Percentiles rank a stretch among this genome's conserved stretches.
Evolutionary conservation across 2,113 vertebrate genomes (phyloP).

Genomic region (Litocranius walleri): DNA sequence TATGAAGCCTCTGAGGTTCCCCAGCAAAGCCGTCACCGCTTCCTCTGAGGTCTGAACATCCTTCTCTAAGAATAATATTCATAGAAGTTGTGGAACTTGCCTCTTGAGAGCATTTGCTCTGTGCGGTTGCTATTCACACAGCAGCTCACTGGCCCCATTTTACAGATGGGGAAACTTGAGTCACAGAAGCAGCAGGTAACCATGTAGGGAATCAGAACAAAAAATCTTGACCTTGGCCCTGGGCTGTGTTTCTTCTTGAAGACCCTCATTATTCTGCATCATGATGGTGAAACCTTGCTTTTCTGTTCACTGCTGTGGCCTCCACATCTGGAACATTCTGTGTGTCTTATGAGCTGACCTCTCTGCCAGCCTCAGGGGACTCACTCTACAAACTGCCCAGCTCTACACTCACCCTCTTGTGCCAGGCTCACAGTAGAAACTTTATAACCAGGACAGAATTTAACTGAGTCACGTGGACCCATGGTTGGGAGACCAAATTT

Average conservation of each 20-base stretch:
- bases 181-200: not conserved
- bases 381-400: accelerated
- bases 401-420: not conserved
- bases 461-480: not conserved
- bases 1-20: not conserved
- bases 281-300: not conserved
- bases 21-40: not conserved
- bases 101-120: not conserved
- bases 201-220: not conserved
- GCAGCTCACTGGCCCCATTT: not conserved
- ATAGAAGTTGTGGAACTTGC: not conserved
- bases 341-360: not conserved
- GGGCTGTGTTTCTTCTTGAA: not conserved
- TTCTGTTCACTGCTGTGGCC: not conserved
- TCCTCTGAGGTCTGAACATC: not conserved
- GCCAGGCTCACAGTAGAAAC: not conserved
- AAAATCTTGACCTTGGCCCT: not conserved
- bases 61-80: not conserved
- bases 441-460: not conserved
- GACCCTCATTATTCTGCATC: not conserved
- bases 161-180: not conserved
- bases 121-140: not conserved
- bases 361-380: not conserved
- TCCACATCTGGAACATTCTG: not conserved
- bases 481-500: not conserved